Percentiles rank a stretch among this genome's conserved stretches.
phyloP scores from a whole-genome alignment of 2,113 vertebrate genomes.

The Poeciliopsis occidentalis region DNA sequence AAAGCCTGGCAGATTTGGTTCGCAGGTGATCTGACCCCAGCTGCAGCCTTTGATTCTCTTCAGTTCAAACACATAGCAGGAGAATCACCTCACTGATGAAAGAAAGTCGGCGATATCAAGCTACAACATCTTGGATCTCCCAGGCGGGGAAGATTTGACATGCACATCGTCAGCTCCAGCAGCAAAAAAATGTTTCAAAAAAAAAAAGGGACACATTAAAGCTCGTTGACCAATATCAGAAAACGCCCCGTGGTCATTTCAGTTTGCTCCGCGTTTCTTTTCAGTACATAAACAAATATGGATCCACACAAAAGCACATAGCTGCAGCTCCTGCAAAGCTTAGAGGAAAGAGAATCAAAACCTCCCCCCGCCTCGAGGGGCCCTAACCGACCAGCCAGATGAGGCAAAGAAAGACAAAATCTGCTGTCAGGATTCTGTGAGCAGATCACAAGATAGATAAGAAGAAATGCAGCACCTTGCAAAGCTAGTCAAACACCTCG shows the following conservation, averaged over 20 bases:
- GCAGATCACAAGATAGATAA: conserved; percentile 21
- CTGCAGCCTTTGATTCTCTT: conserved; percentile 66
- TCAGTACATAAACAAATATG: conserved; percentile 1
- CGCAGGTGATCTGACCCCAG: conserved; percentile 62
- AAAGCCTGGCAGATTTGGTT: background rate
- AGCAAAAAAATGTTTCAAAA: background rate
- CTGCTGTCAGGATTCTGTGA: conserved; percentile 25
- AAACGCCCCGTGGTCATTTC: background rate
- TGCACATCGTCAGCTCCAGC: background rate
- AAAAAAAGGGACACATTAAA: background rate
- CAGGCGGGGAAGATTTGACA: conserved; percentile 24
- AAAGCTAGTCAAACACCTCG: background rate
- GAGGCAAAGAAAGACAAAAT: conserved; percentile 40
- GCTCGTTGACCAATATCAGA: background rate
- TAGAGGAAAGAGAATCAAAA: conserved; percentile 22
- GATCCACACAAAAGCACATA: conserved; percentile 3
- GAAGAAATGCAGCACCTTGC: background rate
- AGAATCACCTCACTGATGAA: conserved; percentile 71
- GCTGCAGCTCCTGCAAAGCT: conserved; percentile 1
- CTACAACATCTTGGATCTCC: conserved; percentile 46
- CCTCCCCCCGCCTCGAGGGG: conserved; percentile 12
- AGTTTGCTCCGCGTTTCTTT: background rate
- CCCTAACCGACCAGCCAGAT: conserved; percentile 45
- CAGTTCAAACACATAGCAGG: conserved; percentile 70
- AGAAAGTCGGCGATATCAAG: conserved; percentile 59